Evolutionary conservation across 2,113 vertebrate genomes (phyloP).

Genomic region (Thamnophis sirtalis): DNA sequence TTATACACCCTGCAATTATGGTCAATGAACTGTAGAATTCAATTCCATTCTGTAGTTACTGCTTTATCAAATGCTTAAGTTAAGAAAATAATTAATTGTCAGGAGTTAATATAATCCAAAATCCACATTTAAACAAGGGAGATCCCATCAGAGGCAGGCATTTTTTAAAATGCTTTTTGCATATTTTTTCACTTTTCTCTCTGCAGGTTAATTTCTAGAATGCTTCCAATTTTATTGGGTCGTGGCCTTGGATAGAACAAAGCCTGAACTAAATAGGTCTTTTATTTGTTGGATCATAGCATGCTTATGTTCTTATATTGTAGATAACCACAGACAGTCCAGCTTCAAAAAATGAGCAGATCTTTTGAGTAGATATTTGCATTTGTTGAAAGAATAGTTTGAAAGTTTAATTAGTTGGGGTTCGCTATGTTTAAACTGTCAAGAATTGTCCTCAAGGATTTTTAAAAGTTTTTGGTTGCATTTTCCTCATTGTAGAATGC

Average conservation of each 20-base stretch:
- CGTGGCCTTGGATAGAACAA: background rate
- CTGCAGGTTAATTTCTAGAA: background rate
- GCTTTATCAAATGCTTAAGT: background rate
- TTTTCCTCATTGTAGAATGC: constrained; percentile 18
- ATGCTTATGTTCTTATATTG: background rate
- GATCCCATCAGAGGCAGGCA: background rate
- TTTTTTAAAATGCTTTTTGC: background rate
- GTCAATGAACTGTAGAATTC: background rate
- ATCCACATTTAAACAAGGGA: background rate
- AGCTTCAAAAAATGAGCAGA: background rate
- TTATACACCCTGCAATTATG: background rate
- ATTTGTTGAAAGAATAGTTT: background rate
- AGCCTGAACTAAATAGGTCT: background rate
- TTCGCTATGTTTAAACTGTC: background rate
- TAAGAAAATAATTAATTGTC: constrained; percentile 1
- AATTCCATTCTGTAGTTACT: background rate
- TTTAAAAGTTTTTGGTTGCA: background rate
- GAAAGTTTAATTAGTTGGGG: constrained; percentile 5
- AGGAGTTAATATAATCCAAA: background rate
- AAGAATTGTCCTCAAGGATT: background rate
- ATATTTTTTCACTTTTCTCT: background rate
- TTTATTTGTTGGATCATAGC: background rate
- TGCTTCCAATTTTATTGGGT: background rate
- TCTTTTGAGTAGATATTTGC: background rate
- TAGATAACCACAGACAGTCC: background rate